Percentiles rank a stretch among this genome's conserved stretches.
phyloP scores from a whole-genome alignment of 2,888 invertebrate genomes.

The Labia minor region DNA sequence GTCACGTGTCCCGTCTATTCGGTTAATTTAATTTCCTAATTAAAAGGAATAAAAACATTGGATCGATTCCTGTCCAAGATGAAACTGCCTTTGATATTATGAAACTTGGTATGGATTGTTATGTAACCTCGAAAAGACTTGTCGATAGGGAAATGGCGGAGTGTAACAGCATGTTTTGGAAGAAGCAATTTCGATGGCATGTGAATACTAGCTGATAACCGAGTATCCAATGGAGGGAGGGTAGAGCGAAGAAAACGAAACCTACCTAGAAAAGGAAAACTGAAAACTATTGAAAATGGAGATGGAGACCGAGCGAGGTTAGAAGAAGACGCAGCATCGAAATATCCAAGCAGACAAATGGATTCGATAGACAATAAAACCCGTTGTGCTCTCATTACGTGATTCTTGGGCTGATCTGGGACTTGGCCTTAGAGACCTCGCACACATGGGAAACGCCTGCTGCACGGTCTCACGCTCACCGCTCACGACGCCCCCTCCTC shows the following conservation, averaged over 20 bases:
- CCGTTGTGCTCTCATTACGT: conserved; percentile 7
- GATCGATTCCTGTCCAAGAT: too few relatives aligned
- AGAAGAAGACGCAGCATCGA: neutral
- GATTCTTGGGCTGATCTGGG: neutral
- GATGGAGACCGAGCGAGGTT: neutral
- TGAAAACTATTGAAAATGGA: neutral
- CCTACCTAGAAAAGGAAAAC: neutral
- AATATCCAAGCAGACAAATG: neutral
- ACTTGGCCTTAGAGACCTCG: neutral
- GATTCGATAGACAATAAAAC: neutral
- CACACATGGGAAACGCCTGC: neutral
- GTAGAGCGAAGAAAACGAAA: neutral
- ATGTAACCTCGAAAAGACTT: neutral
- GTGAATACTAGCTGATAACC: neutral
- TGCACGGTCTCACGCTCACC: neutral
- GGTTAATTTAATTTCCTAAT: neutral
- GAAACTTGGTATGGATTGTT: neutral
- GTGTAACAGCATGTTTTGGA: neutral
- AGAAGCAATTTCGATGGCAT: neutral
- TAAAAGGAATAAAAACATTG: neutral
- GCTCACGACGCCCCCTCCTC: neutral
- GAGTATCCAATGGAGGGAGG: neutral
- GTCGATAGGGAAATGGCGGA: neutral
- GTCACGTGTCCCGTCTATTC: neutral
- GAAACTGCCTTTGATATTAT: too few relatives aligned